phyloP scores from a whole-genome alignment of 2,113 vertebrate species.

The Ceyx cyanopectus region DNA sequence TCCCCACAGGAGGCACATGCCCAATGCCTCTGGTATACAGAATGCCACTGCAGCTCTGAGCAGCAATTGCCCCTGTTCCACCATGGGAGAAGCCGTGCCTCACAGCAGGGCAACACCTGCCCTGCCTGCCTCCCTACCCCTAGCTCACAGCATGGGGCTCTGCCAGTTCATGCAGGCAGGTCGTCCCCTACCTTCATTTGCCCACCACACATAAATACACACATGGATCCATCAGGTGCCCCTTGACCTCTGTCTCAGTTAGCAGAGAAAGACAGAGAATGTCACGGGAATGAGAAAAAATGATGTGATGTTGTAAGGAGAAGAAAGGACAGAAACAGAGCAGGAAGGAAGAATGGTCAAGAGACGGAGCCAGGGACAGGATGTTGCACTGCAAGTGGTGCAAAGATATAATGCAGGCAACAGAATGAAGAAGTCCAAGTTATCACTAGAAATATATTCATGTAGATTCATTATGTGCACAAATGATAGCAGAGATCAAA shows the following conservation, averaged over 20 bases:
- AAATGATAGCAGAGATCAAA: not conserved
- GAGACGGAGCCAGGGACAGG: not conserved
- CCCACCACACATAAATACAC: not conserved
- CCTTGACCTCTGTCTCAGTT: not conserved
- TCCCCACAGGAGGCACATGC: not conserved
- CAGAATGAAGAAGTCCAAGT: not conserved
- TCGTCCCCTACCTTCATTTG: not conserved
- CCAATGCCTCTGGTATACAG: not conserved
- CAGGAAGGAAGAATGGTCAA: not conserved
- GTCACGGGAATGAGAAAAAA: not conserved
- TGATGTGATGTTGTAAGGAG: not conserved
- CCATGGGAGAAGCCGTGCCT: not conserved
- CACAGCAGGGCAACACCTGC: not conserved
- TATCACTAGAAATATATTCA: not conserved
- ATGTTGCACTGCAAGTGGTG: not conserved
- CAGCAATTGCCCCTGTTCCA: not conserved
- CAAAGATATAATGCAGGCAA: not conserved
- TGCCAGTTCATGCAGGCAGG: not conserved
- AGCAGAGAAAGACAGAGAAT: not conserved
- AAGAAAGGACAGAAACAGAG: not conserved
- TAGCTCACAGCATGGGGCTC: not conserved
- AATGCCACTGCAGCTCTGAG: rapidly evolving
- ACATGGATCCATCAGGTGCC: not conserved
- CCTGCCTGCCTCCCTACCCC: not conserved
- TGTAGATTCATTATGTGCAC: not conserved